Evolutionary conservation across 2,888 invertebrate species (phyloP).

Genomic region (Pimpla rufipes): DNA sequence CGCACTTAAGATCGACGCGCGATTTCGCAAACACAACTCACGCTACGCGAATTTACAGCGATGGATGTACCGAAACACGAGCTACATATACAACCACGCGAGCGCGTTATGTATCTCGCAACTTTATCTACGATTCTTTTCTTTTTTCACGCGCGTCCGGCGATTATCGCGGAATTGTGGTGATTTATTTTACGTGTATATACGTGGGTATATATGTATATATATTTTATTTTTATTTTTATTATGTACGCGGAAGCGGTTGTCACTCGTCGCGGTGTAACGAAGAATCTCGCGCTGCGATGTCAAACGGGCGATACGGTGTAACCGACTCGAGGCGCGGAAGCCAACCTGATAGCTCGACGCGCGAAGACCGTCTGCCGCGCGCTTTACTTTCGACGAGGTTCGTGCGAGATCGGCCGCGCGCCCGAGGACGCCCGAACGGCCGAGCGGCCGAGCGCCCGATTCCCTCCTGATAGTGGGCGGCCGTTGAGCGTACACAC

Average conservation of each 20-base stretch:
- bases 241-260: slow-evolving; percentile 33
- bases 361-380: slow-evolving; percentile 84
- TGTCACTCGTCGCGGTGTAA: slow-evolving; percentile 17
- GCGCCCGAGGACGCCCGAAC: slow-evolving; percentile 78
- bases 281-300: slow-evolving; percentile 37
- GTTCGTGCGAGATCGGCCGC: slow-evolving; percentile 82
- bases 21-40: neutral
- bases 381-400: slow-evolving; percentile 80
- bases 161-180: neutral
- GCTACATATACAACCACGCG: neutral
- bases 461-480: slow-evolving; percentile 42
- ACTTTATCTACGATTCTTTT: slow-evolving; percentile 9
- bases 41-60: too few species aligned
- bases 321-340: slow-evolving; percentile 67
- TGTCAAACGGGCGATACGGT: slow-evolving; percentile 35
- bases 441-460: slow-evolving; percentile 44
- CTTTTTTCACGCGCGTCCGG: neutral
- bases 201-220: too few species aligned
- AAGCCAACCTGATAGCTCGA: slow-evolving; percentile 80
- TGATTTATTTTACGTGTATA: neutral
- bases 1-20: slow-evolving; percentile 43
- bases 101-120: neutral
- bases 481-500: slow-evolving; percentile 39
- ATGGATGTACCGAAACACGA: too few species aligned
- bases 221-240: slow-evolving; percentile 30